Evolutionary conservation across 2,888 invertebrate genomes (phyloP).

Genomic region (Psococerastis gibbosa): DNA sequence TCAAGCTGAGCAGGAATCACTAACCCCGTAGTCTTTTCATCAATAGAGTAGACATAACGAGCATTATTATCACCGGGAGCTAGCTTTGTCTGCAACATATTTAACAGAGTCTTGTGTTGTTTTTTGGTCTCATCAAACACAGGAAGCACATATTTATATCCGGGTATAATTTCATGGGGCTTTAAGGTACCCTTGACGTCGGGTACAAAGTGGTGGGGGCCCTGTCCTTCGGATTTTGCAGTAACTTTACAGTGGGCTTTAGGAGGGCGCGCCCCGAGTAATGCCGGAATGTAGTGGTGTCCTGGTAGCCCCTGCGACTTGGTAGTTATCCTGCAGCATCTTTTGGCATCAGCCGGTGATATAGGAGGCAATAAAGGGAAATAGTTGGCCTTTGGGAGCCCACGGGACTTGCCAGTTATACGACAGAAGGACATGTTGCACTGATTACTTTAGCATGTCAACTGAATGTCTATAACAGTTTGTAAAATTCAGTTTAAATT

Average conservation of each 20-base stretch:
- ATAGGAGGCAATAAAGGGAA: slow-evolving; percentile 62
- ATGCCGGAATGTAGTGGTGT: slow-evolving; percentile 62
- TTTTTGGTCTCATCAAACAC: slow-evolving; percentile 47
- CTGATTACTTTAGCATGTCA: slow-evolving; percentile 4
- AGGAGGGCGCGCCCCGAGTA: slow-evolving; percentile 29
- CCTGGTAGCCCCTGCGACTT: slow-evolving; percentile 53
- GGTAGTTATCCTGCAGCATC: slow-evolving; percentile 60
- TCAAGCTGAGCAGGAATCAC: slow-evolving; percentile 56
- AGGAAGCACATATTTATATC: slow-evolving; percentile 57
- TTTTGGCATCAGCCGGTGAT: slow-evolving; percentile 63
- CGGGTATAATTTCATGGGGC: slow-evolving; percentile 40
- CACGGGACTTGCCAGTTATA: slow-evolving; percentile 60
- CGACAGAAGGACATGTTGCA: slow-evolving; percentile 49
- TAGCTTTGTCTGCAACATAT: slow-evolving; percentile 14
- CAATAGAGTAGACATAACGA: slow-evolving; percentile 54
- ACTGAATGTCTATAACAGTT: slow-evolving; percentile 2
- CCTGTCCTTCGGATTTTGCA: slow-evolving; percentile 39
- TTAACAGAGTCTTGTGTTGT: slow-evolving; percentile 32
- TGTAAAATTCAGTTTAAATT: slow-evolving; percentile 4
- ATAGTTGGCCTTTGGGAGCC: slow-evolving; percentile 64
- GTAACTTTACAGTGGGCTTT: slow-evolving; percentile 40
- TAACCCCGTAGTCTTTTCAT: slow-evolving; percentile 51
- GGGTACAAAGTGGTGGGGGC: slow-evolving; percentile 35
- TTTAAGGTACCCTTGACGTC: slow-evolving; percentile 27
- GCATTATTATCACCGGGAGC: slow-evolving; percentile 28